Conservation (phyloP, 2,888 invertebrate species). For the Zaprionus obscuricornis region DNA sequence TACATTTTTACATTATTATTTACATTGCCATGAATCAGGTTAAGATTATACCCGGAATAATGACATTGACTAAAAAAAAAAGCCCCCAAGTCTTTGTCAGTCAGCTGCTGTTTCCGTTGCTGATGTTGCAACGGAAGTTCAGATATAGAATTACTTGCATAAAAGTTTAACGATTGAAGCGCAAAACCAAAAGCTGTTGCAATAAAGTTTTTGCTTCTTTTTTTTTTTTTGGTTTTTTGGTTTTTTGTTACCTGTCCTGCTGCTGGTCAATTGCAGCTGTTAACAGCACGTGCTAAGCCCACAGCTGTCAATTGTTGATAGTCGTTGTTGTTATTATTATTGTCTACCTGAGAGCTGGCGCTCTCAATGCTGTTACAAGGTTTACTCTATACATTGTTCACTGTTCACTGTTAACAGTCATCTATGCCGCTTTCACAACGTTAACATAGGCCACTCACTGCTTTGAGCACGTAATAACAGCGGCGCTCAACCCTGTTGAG, state of each 20-base stretch:
- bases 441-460: constrained; percentile 13
- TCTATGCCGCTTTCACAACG: constrained; percentile 1
- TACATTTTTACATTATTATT: no score
- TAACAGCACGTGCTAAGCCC: constrained; percentile 45
- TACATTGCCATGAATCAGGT: constrained; percentile 29
- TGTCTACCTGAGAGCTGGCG: constrained; percentile 11
- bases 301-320: constrained; percentile 38
- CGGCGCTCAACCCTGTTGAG: no score
- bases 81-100: neutral
- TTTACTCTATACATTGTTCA: constrained; percentile 3
- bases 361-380: neutral
- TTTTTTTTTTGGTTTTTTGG: no score
- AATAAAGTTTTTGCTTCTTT: neutral
- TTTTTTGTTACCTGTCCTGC: constrained; percentile 17
- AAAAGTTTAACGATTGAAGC: no score
- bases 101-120: constrained; percentile 31
- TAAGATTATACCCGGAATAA: neutral
- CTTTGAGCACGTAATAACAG: constrained; percentile 12
- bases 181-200: constrained; percentile 10
- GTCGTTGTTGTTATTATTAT: no score
- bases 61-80: neutral
- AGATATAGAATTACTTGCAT: constrained; percentile 32
- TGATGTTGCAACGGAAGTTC: constrained; percentile 33
- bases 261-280: constrained; percentile 44
- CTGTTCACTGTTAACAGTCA: constrained; percentile 16